Percentiles rank a stretch among this genome's conserved stretches.
phyloP scores from a whole-genome alignment of 2,797 vertebrate species.

The Emydoidea blandingii region DNA sequence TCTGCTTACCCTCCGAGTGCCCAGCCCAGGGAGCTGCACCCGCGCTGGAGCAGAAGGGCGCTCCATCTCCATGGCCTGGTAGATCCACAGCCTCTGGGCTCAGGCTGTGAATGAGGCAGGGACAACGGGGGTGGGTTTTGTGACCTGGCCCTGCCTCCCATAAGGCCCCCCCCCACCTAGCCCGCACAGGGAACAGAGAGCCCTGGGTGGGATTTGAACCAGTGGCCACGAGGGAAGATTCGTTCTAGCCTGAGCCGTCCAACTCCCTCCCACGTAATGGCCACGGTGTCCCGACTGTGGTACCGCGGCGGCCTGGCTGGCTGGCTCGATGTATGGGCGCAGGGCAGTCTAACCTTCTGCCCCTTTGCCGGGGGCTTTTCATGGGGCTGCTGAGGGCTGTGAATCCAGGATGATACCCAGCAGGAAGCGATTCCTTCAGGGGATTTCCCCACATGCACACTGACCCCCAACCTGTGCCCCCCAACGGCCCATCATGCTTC shows the following conservation, averaged over 20 bases:
- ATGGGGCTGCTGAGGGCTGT: too few relatives aligned
- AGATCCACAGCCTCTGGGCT: too few relatives aligned
- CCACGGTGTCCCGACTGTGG: not conserved
- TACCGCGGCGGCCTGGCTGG: not conserved
- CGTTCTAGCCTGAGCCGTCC: not conserved
- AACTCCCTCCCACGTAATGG: not conserved
- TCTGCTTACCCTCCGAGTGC: not conserved
- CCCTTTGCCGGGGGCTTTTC: not conserved
- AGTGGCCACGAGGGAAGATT: not conserved
- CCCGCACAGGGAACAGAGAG: not conserved
- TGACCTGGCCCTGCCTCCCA: not conserved
- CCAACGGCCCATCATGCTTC: not conserved
- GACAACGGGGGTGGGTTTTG: not conserved
- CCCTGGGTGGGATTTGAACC: not conserved
- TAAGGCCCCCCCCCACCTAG: not conserved
- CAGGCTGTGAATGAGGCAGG: not conserved
- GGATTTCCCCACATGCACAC: not conserved
- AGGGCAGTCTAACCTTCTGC: not conserved
- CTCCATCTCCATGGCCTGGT: not conserved
- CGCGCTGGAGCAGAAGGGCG: too few relatives aligned
- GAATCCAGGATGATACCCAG: not conserved
- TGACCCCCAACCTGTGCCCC: not conserved
- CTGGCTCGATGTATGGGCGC: not conserved
- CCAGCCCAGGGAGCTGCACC: not conserved
- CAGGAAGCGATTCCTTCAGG: too few relatives aligned